Conservation (phyloP, 2,113 vertebrate genomes). For the Butorides virescens region DNA sequence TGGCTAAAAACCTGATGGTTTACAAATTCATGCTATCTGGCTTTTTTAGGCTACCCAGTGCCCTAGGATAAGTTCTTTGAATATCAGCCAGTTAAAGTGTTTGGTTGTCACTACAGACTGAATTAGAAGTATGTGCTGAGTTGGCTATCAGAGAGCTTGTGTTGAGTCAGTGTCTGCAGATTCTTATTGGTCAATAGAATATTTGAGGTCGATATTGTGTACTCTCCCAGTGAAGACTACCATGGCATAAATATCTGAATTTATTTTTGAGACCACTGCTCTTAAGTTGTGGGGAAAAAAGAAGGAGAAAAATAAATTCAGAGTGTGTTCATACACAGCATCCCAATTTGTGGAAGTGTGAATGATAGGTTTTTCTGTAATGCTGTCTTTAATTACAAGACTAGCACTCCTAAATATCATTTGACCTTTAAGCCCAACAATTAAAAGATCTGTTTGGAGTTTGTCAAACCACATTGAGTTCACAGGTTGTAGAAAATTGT, state of each 20-base stretch:
- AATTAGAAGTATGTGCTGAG: constrained; percentile 10
- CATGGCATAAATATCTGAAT: not conserved
- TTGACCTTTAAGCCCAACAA: not conserved
- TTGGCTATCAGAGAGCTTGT: not conserved
- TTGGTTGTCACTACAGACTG: not conserved
- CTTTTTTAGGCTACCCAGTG: not conserved
- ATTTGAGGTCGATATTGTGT: not conserved
- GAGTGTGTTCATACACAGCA: not conserved
- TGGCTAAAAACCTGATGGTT: not conserved
- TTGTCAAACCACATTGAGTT: not conserved
- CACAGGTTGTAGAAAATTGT: not conserved
- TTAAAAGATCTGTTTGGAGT: not conserved
- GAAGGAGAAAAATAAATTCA: not conserved
- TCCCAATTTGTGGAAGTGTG: not conserved
- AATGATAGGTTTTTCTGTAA: not conserved
- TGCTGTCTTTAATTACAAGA: not conserved
- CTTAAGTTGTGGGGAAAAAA: not conserved
- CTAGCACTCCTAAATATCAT: not conserved
- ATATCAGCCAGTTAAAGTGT: not conserved
- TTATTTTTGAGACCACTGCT: not conserved
- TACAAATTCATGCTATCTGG: not conserved
- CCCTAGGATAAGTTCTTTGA: not conserved
- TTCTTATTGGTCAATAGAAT: not conserved
- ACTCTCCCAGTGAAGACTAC: not conserved
- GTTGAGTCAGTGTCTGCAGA: constrained; percentile 1